Base-by-base conservation (phyloP, 2,888 invertebrate genomes). In the Pardosa pseudoannulata region DNA sequence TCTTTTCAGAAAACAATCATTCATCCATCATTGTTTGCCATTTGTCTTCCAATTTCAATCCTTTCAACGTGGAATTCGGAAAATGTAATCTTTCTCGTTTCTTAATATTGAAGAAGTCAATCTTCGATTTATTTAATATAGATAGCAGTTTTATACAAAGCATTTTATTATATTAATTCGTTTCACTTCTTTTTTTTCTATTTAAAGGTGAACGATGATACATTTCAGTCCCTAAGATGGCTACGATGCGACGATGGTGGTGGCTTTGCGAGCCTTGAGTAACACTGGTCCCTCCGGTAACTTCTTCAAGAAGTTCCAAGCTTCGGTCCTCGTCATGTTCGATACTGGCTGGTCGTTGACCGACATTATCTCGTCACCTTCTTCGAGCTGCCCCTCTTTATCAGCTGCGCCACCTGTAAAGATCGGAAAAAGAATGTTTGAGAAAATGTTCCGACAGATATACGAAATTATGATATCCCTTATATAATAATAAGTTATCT, bases 281-380 rank as follows among this genome's bases (percentile, higher is more conserved):
- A 93, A 94, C 89, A 97, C 95, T 90, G 95, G 94, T 80, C 98
- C 98, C 91, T 96, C 95, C 76, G 96, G 95, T 89, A 98, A 92
- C 90, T 96, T 95, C 92, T 98, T 98, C 93, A 98, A 95, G 88
- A 96, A 94, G 89, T 96, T 96, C 98, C 98, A 98, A 76, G 97
- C 97, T 92, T 97, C 97, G 89, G 97, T 96, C 90, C 98, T 94
- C n/a, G 97, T 95, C 94, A 96, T 95, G 87, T 94, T 94, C 88
- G 95, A 94, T 90, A 97, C 95, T 89, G 96, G 95, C 89, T 94
- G 94, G 75, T 95, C 95, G 90, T 97, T 97, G 75, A 97, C 96
- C 89, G 94, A 94, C 41, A 97, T 92, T 89, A 98, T 94, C 92
- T 97, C 96, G 91, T 98, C 97, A 76, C 97, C 97, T 89, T 96